Evolutionary conservation across 2,797 vertebrate species (phyloP), one percentile per base, ranked within the genome.

Genomic region (Miichthys miiuy): DNA sequence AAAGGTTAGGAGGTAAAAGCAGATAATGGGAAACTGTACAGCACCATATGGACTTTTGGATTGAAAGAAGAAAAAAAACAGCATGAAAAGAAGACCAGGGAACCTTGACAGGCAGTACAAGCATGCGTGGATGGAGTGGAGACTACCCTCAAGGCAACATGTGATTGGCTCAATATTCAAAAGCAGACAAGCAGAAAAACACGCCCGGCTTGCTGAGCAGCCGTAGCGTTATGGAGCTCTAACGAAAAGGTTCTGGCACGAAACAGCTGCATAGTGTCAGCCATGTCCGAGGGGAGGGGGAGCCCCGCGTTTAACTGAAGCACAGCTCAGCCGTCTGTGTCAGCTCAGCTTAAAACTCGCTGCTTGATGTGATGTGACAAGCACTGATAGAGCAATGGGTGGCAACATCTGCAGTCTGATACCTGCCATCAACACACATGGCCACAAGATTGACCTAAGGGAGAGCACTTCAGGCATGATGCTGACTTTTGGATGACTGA

Each of bases 131-230:
- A 44, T 30, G 57, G 46, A 9, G 61, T 25, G 7, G 55, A 52
- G 21, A 65, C 27, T 64, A 25, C 73, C 79, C 84, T 77, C 5
- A 23, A 72, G 87, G 76, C 63, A 80, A 65, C 84, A 23, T 69
- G 51, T 70, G 86, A 89, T 61, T 79, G 81, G 73, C 72, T 92
- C 56, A 62, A 75, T 63, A 75, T 87, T 75, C 85, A 90, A 92
- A 81, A 21, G 34, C 70, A 75, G 89, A 91, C 86, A 88, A 69
- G 86, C 85, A 83, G 78, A 88, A 86, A 90, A 89, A 67, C 54
- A 46, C 79, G 84, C 14, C 20, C 0, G 73, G 77, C 79, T 74
- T 55, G 71, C 77, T 65, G 4, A 6, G 21, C 21, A 68, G 60
- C 79, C 3, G 8, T 12, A 1, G 12, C 0, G 18, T 44, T 17